Evolutionary conservation across 1,140 invertebrate genomes (phyloP).

Genomic region (Penaeus chinensis): DNA sequence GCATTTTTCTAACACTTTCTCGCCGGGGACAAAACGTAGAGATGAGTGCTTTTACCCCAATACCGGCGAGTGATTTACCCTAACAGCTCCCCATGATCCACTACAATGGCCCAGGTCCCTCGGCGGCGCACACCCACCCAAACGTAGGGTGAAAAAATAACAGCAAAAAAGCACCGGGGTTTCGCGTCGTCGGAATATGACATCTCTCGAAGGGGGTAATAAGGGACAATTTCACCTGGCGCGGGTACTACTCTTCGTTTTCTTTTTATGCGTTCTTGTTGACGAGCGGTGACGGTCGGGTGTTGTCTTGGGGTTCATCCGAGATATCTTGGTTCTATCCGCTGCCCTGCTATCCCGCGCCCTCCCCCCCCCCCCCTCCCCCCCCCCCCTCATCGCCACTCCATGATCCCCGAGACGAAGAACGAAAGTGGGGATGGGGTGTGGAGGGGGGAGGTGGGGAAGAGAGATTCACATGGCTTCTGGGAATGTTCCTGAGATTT

Average conservation of each 20-base stretch:
- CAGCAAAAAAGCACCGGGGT: background rate
- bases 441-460: background rate
- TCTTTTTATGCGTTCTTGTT: conserved; percentile 1
- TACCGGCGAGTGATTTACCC: too few species aligned
- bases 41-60: too few species aligned
- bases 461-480: conserved; percentile 5
- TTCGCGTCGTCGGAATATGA: conserved; percentile 13
- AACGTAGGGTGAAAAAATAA: conserved; percentile 1
- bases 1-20: too few species aligned
- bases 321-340: too few species aligned
- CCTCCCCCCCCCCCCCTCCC: background rate
- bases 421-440: background rate
- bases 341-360: too few species aligned
- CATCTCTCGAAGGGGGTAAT: conserved; percentile 4
- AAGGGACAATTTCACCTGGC: conserved; percentile 14
- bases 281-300: background rate
- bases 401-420: background rate
- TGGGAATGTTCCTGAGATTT: too few species aligned
- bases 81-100: too few species aligned
- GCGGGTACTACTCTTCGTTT: conserved; percentile 2
- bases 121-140: too few species aligned
- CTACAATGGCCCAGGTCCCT: too few species aligned
- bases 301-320: too few species aligned
- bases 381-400: background rate
- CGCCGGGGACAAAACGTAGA: too few species aligned